These are phyloP conservation scores for Leiothrix lutea DNA, from an alignment of 2,113 vertebrate genomes.

Conservation along the genomic window DNA sequence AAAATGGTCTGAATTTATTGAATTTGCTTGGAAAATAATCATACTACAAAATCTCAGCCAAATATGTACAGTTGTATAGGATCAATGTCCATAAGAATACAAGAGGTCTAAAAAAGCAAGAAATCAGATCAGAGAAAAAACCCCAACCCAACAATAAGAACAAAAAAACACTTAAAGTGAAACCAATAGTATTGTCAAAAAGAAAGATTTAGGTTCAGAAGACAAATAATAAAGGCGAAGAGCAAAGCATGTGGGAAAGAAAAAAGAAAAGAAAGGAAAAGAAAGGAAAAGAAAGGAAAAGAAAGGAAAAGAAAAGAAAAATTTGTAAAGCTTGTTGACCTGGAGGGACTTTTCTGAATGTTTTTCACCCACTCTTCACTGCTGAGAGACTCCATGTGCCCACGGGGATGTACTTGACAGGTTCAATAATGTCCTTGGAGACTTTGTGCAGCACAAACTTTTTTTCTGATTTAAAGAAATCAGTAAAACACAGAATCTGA, in stretches of 20 bases:
- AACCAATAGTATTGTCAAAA: background rate
- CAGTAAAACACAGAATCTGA: background rate
- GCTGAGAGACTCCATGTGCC: background rate
- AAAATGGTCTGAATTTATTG: background rate
- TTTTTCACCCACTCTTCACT: background rate
- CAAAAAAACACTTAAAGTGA: rapidly evolving
- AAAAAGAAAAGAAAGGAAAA: no score
- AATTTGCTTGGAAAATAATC: background rate
- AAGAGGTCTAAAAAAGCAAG: background rate
- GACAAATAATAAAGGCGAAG: background rate
- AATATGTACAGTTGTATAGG: background rate
- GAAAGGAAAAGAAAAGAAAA: background rate
- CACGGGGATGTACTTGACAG: background rate
- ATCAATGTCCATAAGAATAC: background rate
- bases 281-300: background rate
- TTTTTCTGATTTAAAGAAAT: background rate
- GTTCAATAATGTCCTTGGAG: background rate
- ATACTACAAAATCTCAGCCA: background rate
- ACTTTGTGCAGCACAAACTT: background rate
- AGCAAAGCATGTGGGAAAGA: background rate
- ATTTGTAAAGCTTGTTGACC: background rate
- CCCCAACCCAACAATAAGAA: background rate
- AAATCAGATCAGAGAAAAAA: background rate
- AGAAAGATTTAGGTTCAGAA: background rate
- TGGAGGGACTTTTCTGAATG: background rate